These are phyloP conservation scores for Odontamblyopus lacepedii DNA, from an alignment of 2,797 vertebrate genomes.

Conservation along the genomic window DNA sequence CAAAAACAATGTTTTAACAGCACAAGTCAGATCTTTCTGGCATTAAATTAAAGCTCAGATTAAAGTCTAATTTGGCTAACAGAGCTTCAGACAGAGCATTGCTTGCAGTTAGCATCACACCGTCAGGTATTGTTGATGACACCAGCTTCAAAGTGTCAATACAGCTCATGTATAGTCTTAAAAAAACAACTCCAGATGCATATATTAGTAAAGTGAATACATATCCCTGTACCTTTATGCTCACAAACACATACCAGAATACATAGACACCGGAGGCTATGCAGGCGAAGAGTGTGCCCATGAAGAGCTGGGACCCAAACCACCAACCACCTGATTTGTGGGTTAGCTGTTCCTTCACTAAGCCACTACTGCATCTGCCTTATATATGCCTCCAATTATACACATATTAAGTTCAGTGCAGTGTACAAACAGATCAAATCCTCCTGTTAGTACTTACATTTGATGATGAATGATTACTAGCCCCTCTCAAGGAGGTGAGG, in stretches of 20 bases:
- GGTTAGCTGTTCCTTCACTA: background rate
- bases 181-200: background rate
- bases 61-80: no score
- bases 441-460: background rate
- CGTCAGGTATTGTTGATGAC: no score
- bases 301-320: background rate
- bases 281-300: background rate
- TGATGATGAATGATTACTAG: background rate
- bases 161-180: no score
- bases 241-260: background rate
- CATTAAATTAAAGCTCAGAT: no score
- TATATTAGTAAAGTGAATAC: background rate
- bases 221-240: background rate
- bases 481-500: no score
- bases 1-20: no score
- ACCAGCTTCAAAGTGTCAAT: no score
- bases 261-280: background rate
- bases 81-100: no score
- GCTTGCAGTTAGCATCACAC: no score
- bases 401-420: no score
- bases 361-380: background rate
- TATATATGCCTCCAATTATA: background rate
- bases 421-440: background rate
- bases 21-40: no score
- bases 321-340: background rate